Evolutionary conservation across 2,113 vertebrate species (phyloP), one percentile per base, ranked within the genome.

Genomic region (Dipodomys ordii): DNA sequence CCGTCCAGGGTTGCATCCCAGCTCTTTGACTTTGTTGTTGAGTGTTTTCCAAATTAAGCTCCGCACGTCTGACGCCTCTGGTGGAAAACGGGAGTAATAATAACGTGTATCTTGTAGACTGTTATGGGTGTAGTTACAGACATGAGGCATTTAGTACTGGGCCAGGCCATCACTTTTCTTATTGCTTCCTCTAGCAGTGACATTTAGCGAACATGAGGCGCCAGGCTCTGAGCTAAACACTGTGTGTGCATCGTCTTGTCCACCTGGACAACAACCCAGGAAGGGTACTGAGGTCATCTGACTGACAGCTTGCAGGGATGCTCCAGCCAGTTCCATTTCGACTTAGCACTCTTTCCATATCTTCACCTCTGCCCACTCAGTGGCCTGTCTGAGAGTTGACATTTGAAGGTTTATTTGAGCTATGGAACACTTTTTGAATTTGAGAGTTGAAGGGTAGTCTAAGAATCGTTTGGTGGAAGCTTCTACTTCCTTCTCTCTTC

Each of bases 381-480:
- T 73, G 44, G 13, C 44, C 49, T 77, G 10, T 25, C 23, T 53
- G 62, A 49, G 62, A 83, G 30, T 7, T 6, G 22, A 53, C 65
- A 69, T 94, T 86, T 68, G 80, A 88, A 87, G 86, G 6, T 18
- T 93, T 88, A 35, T 86, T 82, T 69, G 49, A 92, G 89, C 64
- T 19, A 13, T 27, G 18, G 69, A 81, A 76, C 90, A 73, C 6
- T 18, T 76, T 39, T 84, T 89, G 62, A 77, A 72, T 67, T 77
- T 91, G 35, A 77, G 49, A 77, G 57, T 8, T 93, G 28, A 28
- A 79, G 8, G 57, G 69, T 23, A 71, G 80, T 77, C 35, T 60
- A 80, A 89, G 62, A 44, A 27, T 32, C 57, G 19, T 73, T 60
- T 27, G 28, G 35, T 57, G 4, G 49, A 90, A 82, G 69, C 18